Base-by-base conservation (phyloP, 2,113 vertebrate genomes). In the Myotis lucifugus region DNA sequence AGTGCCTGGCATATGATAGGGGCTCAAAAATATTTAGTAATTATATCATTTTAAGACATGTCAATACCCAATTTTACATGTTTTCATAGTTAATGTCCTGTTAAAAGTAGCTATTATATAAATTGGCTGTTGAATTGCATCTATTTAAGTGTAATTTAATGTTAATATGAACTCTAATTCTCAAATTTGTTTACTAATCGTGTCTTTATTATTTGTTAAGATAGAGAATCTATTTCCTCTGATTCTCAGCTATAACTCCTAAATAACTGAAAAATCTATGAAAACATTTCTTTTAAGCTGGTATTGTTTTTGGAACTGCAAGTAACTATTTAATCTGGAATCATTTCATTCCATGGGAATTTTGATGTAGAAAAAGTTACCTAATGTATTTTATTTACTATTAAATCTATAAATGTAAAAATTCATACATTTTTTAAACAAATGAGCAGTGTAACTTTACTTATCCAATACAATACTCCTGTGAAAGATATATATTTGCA, bases 121-220 rank as follows among this genome's bases (percentile, higher is more conserved):
- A 96, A 96, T 92, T 91, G n/a, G 70, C 21, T 64, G 15, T 52
- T 97, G 72, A 72, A 84, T 87, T 96, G 90, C 73, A 32, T 83
- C 23, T 56, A 89, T 77, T 86, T 94, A 94, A 88, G 72, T 92
- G 95, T 89, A 91, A 86, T 87, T 85, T 79, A 96, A 66, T 88
- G 87, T 95, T 96, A 77, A 90, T 66, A 64, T 89, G 89, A 95
- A 85, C 93, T 95, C 86, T 97, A 95, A 97, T 97, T 98, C 96
- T 97, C 89, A 97, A 86, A 82, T 83, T 88, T 97, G 79, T 88
- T 96, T 97, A 96, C 83, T 96, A 97, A 69, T 2, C 2, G 17
- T 96, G 78, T 50, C 61, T 37, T 54, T 85, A 56, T 84, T 85
- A 15, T 78, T 97, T 95, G 69, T 66, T 81, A 95, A 96, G 54